Evolutionary conservation across 1,140 invertebrate species (phyloP), one percentile per base, ranked within the genome.

Genomic region (Campodea augens): DNA sequence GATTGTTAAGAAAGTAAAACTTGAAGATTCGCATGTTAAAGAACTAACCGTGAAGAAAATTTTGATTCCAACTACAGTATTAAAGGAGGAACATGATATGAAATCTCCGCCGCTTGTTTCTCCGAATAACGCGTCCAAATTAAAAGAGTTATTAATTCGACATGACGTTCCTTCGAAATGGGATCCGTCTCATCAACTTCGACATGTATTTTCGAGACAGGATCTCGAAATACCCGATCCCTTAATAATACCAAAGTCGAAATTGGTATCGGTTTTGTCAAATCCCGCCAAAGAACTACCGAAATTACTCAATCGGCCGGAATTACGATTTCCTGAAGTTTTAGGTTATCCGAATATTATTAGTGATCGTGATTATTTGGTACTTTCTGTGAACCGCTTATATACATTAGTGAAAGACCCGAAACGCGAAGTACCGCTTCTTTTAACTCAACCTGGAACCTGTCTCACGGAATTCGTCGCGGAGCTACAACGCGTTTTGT

Each of bases 151-250:
- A n/a, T n/a, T n/a, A n/a, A n/a, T n/a, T n/a, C n/a, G n/a, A n/a
- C n/a, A n/a, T n/a, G n/a, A n/a, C n/a, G n/a, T n/a, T n/a, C n/a
- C n/a, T n/a, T n/a, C n/a, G n/a, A n/a, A n/a, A n/a, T n/a, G n/a
- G n/a, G n/a, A n/a, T 57, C 76, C 81, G 1, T 57, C 81, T 5
- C 73, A 71, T 40, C 80, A 86, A 55, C 64, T 84, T 1, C 72
- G 77, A 49, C 68, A 77, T 55, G 59, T 85, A n/a, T 68, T 81
- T 15, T 67, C 68, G 29, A 76, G 74, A 49, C 67, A 73, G 1
- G 72, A 73, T 32, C 70, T 78, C 52, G 69, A 75, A 51, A 72
- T 86, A 53, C 81, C 81, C 10, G 81, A 86, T 69, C 81, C 81
- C 10, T 63, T 86, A 43, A 57, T 85, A 41, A 74, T 86, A 37